phyloP scores from a whole-genome alignment of 2,888 invertebrate species.

The Drosophila phalerata region DNA sequence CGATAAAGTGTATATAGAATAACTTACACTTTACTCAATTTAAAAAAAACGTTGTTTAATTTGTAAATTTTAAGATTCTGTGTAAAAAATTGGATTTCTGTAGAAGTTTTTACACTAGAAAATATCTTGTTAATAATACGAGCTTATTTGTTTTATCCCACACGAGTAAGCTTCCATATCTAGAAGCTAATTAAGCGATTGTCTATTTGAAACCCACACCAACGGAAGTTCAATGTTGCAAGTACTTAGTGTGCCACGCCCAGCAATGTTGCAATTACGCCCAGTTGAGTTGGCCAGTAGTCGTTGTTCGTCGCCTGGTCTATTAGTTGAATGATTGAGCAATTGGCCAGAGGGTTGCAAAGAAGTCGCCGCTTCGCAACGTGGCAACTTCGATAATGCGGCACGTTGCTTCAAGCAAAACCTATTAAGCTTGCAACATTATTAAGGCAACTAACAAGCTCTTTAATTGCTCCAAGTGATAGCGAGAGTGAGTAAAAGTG shows the following conservation, averaged over 20 bases:
- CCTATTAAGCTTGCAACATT: conserved; percentile 38
- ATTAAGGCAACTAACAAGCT: conserved; percentile 40
- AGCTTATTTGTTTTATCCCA: neutral
- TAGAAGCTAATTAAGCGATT: conserved; percentile 59
- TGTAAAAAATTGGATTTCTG: no score
- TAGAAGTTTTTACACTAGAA: no score
- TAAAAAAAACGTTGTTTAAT: no score
- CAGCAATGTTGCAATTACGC: conserved; percentile 52
- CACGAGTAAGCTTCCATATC: neutral
- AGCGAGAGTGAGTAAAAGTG: neutral
- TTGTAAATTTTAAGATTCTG: no score
- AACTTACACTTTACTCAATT: no score
- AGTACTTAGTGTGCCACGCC: conserved; percentile 45
- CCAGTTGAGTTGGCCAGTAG: conserved; percentile 7
- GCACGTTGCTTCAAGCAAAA: conserved; percentile 17
- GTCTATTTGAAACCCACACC: conserved; percentile 34
- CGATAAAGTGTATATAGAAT: no score
- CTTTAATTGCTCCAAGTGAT: conserved; percentile 28
- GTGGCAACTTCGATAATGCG: conserved; percentile 16
- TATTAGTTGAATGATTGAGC: conserved; percentile 70
- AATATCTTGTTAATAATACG: conserved; percentile 2
- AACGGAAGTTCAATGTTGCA: conserved; percentile 11
- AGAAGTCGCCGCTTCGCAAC: conserved; percentile 18
- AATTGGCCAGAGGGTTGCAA: conserved; percentile 56
- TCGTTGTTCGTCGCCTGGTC: conserved; percentile 38